Conservation (phyloP, 2,797 vertebrate genomes). For the Alosa sapidissima region DNA sequence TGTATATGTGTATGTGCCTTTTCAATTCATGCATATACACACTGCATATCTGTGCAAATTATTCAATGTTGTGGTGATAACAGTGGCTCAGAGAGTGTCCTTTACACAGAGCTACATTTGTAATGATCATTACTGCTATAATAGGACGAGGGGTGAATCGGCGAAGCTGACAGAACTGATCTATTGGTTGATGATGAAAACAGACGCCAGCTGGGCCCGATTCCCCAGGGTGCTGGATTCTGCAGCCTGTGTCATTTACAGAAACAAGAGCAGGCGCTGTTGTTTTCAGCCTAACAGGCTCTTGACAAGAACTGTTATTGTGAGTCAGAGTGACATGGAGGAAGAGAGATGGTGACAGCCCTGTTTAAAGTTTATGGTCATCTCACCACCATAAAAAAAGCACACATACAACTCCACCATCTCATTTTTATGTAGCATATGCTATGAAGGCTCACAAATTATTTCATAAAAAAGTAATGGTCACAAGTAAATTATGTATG, state of each 20-base stretch:
- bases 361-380: constrained; percentile 39
- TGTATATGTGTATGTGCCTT: constrained; percentile 5
- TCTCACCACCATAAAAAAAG: background rate
- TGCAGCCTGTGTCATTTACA: constrained; percentile 77
- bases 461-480: background rate
- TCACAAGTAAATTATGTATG: constrained; percentile 7
- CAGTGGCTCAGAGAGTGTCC: constrained; percentile 68
- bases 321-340: constrained; percentile 64
- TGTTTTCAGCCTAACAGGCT: constrained; percentile 77
- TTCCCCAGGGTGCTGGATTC: constrained; percentile 68
- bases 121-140: constrained; percentile 66
- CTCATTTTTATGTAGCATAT: constrained; percentile 1
- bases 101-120: constrained; percentile 59
- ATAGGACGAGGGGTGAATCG: constrained; percentile 67
- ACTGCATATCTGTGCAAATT: constrained; percentile 19
- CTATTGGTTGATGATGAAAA: constrained; percentile 80
- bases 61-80: constrained; percentile 50
- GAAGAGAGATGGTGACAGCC: constrained; percentile 23
- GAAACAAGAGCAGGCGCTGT: constrained; percentile 76
- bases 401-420: background rate
- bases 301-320: constrained; percentile 77
- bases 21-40: background rate
- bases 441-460: background rate
- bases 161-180: constrained; percentile 70
- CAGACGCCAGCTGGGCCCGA: constrained; percentile 79